Conservation (phyloP, 1,140 invertebrate species). For the Nilaparvata lugens region DNA sequence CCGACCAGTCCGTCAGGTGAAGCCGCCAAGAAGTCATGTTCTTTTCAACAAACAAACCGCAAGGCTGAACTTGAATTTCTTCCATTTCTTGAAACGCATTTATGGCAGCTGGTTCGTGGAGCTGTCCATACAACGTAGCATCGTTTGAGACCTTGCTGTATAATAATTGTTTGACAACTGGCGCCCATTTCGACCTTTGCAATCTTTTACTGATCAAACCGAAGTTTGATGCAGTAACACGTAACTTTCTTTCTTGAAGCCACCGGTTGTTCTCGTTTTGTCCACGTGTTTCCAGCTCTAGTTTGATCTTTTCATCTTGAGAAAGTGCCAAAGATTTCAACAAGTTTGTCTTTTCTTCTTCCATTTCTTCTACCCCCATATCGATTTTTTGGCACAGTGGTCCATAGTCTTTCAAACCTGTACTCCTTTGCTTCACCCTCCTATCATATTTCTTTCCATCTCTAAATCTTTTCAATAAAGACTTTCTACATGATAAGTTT, state of each 20-base stretch:
- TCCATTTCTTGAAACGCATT: not conserved
- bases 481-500: slow-evolving; percentile 6
- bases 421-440: not conserved
- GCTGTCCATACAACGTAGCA: slow-evolving; percentile 1
- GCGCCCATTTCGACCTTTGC: slow-evolving; percentile 2
- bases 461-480: slow-evolving; percentile 4
- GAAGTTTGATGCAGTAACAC: slow-evolving; percentile 2
- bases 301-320: not conserved
- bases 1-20: slow-evolving; percentile 1
- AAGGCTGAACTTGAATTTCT: not conserved
- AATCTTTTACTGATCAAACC: slow-evolving; percentile 5
- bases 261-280: not conserved
- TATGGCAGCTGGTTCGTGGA: not conserved
- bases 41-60: no score
- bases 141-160: slow-evolving; percentile 1
- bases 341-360: not conserved
- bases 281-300: not conserved
- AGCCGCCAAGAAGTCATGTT: no score
- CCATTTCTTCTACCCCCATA: not conserved
- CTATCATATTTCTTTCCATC: not conserved
- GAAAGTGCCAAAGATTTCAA: not conserved
- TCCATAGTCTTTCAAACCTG: slow-evolving; percentile 9
- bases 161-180: not conserved
- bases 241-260: not conserved
- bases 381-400: slow-evolving; percentile 4